Evolutionary conservation across 2,888 invertebrate species (phyloP), one percentile per base, ranked within the genome.

Genomic region (Xestia rhomboidea): DNA sequence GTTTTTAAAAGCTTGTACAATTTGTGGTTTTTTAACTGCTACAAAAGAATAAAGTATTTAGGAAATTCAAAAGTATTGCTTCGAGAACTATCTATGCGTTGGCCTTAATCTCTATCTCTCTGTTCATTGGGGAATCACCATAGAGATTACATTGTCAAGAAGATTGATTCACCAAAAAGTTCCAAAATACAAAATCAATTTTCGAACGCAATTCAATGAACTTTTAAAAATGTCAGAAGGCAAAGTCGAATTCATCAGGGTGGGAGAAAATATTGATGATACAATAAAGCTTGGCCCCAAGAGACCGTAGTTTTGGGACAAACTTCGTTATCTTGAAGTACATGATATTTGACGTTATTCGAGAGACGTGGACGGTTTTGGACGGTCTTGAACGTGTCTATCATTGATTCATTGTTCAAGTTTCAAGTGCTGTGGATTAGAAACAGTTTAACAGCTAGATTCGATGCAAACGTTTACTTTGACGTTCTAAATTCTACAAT

Each of bases 301-400:
- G 79, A 38, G 69, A 46, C 5, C 60, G n/a, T 74, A 70, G 79
- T 72, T 85, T 77, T 51, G 74, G 63, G 13, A 67, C 51, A 69
- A 85, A 85, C 74, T 78, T 77, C 57, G 69, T 85, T 79, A 83
- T 82, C 69, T 73, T 78, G 49, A 69, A 82, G 73, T 80, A 76
- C 63, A 70, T 51, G 49, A 57, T 81, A 73, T 81, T 74, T 63
- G 54, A 49, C 13, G 54, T 81, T 71, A 81, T 85, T 73, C 27
- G 66, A 21, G 41, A 15, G 41, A 81, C 81, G 70, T 84, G 60
- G 34, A 34, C 24, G 34, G 24, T 13, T 44, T 67, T 57, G 13
- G 21, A 54, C 27, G 27, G 34, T 10, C 57, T 49, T 30, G 38
- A 66, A 63, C 21, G 27, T 83, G 70, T 54, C 67, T 63, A 21